Evolutionary conservation across 2,797 vertebrate genomes (phyloP).

Genomic region (Semotilus atromaculatus): DNA sequence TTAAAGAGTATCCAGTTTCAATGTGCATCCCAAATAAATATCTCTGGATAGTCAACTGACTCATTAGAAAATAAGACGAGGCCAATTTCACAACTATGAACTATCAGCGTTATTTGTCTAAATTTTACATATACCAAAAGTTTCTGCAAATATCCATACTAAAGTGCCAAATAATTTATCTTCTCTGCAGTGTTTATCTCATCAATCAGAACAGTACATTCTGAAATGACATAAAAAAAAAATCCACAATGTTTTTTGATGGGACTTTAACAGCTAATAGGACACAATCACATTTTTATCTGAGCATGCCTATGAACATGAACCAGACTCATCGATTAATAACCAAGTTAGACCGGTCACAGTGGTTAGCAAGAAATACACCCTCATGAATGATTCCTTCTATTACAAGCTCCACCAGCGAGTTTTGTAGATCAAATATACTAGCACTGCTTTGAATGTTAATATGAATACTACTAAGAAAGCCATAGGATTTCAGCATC

Average conservation of each 20-base stretch:
- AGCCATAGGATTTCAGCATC: not conserved
- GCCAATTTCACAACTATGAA: not conserved
- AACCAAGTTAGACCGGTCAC: not conserved
- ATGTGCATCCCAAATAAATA: not conserved
- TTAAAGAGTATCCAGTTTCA: conserved; percentile 1
- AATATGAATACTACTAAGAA: not conserved
- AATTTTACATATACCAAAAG: not conserved
- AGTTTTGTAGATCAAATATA: conserved; percentile 2
- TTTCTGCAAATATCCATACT: not conserved
- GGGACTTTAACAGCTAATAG: not conserved
- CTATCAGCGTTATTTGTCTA: not conserved
- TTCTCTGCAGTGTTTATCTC: not conserved
- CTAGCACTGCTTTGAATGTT: not conserved
- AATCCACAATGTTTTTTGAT: not conserved
- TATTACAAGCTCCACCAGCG: not conserved
- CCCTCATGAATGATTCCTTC: too few species aligned
- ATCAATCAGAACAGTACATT: not conserved
- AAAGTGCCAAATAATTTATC: not conserved
- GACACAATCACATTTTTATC: conserved; percentile 2
- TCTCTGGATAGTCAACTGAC: conserved; percentile 19
- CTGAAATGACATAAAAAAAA: not conserved
- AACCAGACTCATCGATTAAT: not conserved
- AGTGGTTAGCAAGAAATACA: not conserved
- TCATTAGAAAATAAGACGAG: not conserved
- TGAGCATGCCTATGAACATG: conserved; percentile 21